Percentiles rank a stretch among this genome's conserved stretches.
phyloP scores from a whole-genome alignment of 2,113 vertebrate genomes.

The Phaethornis superciliosus region DNA sequence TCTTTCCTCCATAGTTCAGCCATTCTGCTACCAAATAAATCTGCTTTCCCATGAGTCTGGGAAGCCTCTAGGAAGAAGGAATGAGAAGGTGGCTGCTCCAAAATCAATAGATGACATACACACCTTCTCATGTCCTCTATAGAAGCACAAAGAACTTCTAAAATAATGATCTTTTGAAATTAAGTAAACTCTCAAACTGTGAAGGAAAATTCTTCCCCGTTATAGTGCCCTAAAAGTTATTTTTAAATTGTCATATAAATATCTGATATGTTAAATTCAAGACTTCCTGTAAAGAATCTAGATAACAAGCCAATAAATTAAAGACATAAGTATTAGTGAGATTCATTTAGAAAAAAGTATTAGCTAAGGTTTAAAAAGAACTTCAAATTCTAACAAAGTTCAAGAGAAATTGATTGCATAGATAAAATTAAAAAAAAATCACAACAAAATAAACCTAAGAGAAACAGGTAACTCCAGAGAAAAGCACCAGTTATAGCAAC shows the following conservation, averaged over 20 bases:
- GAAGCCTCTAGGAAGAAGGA: not conserved
- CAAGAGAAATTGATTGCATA: not conserved
- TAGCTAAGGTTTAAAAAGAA: not conserved
- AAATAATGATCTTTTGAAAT: not conserved
- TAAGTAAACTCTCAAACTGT: not conserved
- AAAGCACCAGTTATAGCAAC: not conserved
- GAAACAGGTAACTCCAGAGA: not conserved
- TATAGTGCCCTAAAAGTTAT: not conserved
- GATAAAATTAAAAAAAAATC: not conserved
- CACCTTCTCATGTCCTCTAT: not conserved
- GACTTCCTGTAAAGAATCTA: not conserved
- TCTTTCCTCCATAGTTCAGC: not conserved
- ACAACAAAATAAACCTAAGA: not conserved
- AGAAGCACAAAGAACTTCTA: not conserved
- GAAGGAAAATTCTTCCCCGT: not conserved
- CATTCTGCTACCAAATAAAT: not conserved
- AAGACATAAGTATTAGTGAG: not conserved
- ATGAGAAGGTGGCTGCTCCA: not conserved
- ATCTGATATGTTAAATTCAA: not conserved
- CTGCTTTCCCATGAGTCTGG: not conserved
- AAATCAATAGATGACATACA: not conserved
- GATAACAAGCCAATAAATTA: not conserved
- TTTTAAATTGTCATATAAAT: not conserved
- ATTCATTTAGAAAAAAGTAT: not conserved
- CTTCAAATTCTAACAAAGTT: not conserved